Evolutionary conservation across 2,888 invertebrate species (phyloP), one percentile per base, ranked within the genome.

Genomic region (Erebia ligea): DNA sequence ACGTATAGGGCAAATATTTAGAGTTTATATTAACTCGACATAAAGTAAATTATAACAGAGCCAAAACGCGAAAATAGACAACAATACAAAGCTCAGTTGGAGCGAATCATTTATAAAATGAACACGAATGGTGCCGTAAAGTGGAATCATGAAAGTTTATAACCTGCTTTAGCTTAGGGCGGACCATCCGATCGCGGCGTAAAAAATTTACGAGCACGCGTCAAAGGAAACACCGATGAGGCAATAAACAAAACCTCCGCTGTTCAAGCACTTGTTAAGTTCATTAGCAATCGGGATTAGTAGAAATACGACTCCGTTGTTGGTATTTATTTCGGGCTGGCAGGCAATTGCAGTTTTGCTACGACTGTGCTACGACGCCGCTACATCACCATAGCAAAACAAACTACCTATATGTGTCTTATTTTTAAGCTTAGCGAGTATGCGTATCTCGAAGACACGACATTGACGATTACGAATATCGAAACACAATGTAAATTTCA

Each of bases 211-310:
- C 91, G 90, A 90, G 85, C 90, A 88, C 89, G 89, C 92, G 89
- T 91, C 91, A 87, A 91, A 88, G 89, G 91, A 87, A 91, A 91
- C 91, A 91, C 89, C 90, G 90, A 92, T 90, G 91, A 91, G 89
- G 89, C 83, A 82, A 86, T 92, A 90, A 92, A 91, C 89, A 89
- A 88, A 83, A 87, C 87, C 87, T 85, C 82, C 82, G 81, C 86
- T 86, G 83, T 84, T 88, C 86, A 85, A 88, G 87, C 80, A 86
- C 87, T 89, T 90, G 89, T 87, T 84, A 88, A 87, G 85, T 91
- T 91, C 90, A 91, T 91, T 91, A 89, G 88, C 87, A 88, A 90
- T 89, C 85, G 86, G 85, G 50, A 64, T 62, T 40, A n/a, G 57
- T 45, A 45, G 77, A 76, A 77, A 76, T 79, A 79, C 79, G 79